These are phyloP conservation scores for Chrysemys picta DNA, from an alignment of 2,113 vertebrate species.

Conservation along the genomic window DNA sequence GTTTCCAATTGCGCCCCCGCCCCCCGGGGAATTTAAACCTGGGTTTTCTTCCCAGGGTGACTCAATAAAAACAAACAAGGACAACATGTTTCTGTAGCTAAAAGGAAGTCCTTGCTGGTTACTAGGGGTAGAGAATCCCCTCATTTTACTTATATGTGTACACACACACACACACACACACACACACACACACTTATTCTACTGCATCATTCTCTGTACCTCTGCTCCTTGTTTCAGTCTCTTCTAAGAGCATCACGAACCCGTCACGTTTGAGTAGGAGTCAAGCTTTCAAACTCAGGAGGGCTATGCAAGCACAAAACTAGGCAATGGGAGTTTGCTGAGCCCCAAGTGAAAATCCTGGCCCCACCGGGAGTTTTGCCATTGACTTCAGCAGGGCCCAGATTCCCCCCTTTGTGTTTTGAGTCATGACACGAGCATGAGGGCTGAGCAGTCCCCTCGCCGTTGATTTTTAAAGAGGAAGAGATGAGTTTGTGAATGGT, in stretches of 20 bases:
- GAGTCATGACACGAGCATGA: neutral
- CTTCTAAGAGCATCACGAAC: neutral
- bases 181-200: neutral
- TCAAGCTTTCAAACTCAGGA: neutral
- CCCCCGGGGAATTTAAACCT: no score
- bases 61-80: neutral
- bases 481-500: neutral
- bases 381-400: neutral
- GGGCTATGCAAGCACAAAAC: no score
- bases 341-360: neutral
- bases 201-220: neutral
- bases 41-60: neutral
- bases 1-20: no score
- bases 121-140: neutral
- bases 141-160: neutral
- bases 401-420: neutral
- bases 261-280: neutral
- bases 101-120: neutral
- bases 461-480: neutral
- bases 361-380: neutral
- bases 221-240: neutral
- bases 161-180: neutral
- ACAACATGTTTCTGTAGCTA: neutral
- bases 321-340: neutral
- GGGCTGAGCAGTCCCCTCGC: neutral